Evolutionary conservation across 2,113 vertebrate species (phyloP).

Genomic region (Pithys albifrons): DNA sequence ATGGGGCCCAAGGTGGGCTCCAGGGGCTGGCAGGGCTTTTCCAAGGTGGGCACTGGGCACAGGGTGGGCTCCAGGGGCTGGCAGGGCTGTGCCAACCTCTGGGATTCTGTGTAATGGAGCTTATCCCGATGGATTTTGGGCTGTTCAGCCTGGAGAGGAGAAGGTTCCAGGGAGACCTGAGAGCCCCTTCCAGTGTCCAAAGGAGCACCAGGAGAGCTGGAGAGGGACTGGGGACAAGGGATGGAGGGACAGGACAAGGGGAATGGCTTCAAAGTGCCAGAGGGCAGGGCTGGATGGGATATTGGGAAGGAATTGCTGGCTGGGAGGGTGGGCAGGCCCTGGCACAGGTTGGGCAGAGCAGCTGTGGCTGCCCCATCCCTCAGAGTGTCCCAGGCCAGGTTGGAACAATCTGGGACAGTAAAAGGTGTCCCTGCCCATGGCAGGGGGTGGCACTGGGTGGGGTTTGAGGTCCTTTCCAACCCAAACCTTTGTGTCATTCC

Average conservation of each 20-base stretch:
- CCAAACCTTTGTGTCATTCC: background rate
- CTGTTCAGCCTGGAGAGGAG: background rate
- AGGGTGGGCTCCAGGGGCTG: rapidly evolving
- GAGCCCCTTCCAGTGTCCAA: background rate
- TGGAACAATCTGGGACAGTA: background rate
- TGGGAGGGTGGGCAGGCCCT: background rate
- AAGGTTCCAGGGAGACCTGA: background rate
- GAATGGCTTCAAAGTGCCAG: background rate
- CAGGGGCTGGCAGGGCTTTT: background rate
- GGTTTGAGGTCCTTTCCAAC: no score
- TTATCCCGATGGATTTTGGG: background rate
- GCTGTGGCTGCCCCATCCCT: background rate
- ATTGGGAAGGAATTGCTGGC: background rate
- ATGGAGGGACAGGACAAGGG: rapidly evolving
- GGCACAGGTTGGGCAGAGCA: background rate
- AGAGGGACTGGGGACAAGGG: background rate
- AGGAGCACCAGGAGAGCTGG: background rate
- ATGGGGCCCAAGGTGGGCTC: background rate
- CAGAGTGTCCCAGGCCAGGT: background rate
- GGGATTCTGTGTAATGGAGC: background rate
- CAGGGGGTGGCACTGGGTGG: background rate
- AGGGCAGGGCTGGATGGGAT: no score
- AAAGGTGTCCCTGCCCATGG: background rate
- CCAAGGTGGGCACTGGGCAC: background rate
- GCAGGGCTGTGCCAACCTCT: background rate